Conservation (phyloP, 2,113 vertebrate genomes). For the Lophius piscatorius region DNA sequence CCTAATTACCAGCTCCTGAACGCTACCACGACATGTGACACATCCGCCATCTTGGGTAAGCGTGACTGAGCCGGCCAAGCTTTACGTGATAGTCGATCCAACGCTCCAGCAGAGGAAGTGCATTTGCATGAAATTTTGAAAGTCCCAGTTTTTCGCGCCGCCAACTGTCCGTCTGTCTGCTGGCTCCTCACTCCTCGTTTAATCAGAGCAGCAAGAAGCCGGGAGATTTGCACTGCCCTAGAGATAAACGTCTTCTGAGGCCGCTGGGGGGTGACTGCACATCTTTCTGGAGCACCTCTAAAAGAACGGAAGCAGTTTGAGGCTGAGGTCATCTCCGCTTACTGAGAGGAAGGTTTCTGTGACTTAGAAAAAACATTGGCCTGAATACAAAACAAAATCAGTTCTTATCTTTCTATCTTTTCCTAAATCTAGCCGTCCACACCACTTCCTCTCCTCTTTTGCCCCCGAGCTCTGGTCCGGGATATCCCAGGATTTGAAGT, state of each 20-base stretch:
- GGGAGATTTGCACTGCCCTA: constrained; percentile 52
- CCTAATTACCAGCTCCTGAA: no score
- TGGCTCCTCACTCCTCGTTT: constrained; percentile 61
- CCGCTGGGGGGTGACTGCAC: constrained; percentile 45
- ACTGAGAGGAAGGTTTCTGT: constrained; percentile 10
- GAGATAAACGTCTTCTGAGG: constrained; percentile 51
- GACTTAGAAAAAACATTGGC: constrained; percentile 37
- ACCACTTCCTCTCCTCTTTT: constrained; percentile 17
- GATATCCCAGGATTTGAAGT: constrained; percentile 70
- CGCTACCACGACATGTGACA: no score
- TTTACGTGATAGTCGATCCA: constrained; percentile 17
- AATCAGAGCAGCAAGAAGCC: constrained; percentile 67
- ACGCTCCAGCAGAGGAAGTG: neutral
- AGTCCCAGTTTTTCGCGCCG: constrained; percentile 52
- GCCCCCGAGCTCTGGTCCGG: constrained; percentile 23
- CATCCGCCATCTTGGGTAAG: no score
- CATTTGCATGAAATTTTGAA: constrained; percentile 33
- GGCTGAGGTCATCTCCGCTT: constrained; percentile 4
- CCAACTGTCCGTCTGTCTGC: constrained; percentile 59
- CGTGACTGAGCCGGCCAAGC: neutral
- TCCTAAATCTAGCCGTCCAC: neutral
- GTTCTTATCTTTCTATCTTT: no score
- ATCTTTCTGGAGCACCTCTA: constrained; percentile 63
- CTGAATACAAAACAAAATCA: neutral
- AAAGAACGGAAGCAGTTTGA: constrained; percentile 37